Base-by-base conservation (phyloP, 2,797 vertebrate genomes). In the Orientallactaga sibirica region DNA sequence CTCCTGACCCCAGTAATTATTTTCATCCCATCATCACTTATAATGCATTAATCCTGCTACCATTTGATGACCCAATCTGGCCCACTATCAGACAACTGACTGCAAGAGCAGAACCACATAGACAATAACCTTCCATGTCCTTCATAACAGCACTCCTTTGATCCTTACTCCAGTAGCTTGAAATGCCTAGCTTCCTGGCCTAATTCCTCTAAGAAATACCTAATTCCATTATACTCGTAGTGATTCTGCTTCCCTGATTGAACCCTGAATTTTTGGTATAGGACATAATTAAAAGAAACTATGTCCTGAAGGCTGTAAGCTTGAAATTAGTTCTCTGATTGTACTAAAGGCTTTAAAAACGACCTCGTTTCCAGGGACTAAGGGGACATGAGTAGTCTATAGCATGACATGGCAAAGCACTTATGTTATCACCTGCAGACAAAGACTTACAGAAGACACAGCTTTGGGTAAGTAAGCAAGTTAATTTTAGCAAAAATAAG, bases 381-480 rank as follows among this genome's bases (percentile, higher is more conserved):
- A 7, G 6, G 29, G 16, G 41, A 75, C 48, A 70, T n/a, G 48
- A 77, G 14, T 11, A 9, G 24, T 37, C 62, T 20, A 77, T 1
- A 15, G 70, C 9, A 88, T 33, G 1, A 77, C 37, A 11, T 55
- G 70, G 74, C 43, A 86, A 86, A 90, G 90, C 16, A 89, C 15
- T 92, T 91, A 76, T 75, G 74, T 86, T 62, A 86, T 71, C 12
- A 81, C 41, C 41, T 84, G 12, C 18, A 94, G 66, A 71, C 66
- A 96, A 91, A 43, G 9, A 71, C 52, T 62, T 76, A 85, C 0
- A 94, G 27, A 96, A 90, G 84, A 66, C 41, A 93, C 83, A 64
- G 29, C 27, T 78, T 78, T 82, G n/a, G 27, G 33, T 84, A 91
- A 93, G 27, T 85, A 76, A 71, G 37, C 5, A 77, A 80, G 62